phyloP scores from a whole-genome alignment of 1,140 invertebrate genomes.

The Achatina immaculata region DNA sequence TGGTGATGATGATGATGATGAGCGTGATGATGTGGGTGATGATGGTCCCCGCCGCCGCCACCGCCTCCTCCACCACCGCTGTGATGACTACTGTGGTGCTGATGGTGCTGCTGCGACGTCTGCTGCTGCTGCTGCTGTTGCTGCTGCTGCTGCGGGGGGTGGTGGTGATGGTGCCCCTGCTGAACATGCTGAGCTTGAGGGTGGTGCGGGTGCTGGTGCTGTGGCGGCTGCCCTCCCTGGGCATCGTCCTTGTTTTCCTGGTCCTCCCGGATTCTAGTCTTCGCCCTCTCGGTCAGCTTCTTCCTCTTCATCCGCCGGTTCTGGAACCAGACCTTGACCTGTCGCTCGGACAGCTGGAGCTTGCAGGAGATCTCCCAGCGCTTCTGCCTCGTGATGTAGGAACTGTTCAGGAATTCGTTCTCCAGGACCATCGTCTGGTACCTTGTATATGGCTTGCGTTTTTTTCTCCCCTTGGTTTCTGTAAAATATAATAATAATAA shows the following conservation, averaged over 20 bases:
- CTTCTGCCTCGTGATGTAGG: constrained; percentile 79
- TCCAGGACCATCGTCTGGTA: constrained; percentile 82
- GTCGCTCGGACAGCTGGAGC: constrained; percentile 88
- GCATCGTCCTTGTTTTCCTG: constrained; percentile 51
- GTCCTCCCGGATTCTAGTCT: constrained; percentile 48
- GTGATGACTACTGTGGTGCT: constrained; percentile 27
- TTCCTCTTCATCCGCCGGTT: constrained; percentile 99
- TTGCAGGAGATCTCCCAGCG: constrained; percentile 93
- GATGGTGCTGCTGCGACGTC: constrained; percentile 26
- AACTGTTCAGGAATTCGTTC: constrained; percentile 79
- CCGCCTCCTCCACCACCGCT: background rate
- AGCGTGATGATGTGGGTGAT: constrained; percentile 26
- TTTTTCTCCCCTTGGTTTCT: constrained; percentile 71
- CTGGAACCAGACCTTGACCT: constrained; percentile 86
- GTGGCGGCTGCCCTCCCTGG: constrained; percentile 15
- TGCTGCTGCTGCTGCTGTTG: background rate
- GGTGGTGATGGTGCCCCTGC: constrained; percentile 32
- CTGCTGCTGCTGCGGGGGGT: constrained; percentile 34
- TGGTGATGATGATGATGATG: constrained; percentile 26
- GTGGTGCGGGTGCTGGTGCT: constrained; percentile 24
- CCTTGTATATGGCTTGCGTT: constrained; percentile 92
- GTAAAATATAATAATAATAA: constrained; percentile 53
- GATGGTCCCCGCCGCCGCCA: background rate
- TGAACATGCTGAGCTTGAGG: constrained; percentile 13
- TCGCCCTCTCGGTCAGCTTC: constrained; percentile 74